Evolutionary conservation across 2,888 invertebrate genomes (phyloP).

Genomic region (Lithodes maja): DNA sequence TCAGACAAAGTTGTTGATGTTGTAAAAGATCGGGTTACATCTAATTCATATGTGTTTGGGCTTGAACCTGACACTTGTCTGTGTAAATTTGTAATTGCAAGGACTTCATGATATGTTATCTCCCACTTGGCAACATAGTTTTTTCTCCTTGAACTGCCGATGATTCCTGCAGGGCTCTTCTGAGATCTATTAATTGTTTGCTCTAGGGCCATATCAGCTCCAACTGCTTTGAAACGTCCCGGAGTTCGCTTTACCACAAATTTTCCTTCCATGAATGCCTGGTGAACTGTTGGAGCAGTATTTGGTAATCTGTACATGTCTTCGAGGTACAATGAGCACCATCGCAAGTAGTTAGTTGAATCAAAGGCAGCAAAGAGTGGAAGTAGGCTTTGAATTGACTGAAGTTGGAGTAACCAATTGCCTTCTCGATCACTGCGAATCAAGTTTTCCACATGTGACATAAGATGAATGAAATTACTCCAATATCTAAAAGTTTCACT

Average conservation of each 20-base stretch:
- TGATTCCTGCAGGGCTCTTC: constrained; percentile 26
- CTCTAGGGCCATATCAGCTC: constrained; percentile 26
- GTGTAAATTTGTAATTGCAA: constrained; percentile 18
- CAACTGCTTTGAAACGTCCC: constrained; percentile 25
- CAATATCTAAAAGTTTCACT: constrained; percentile 6
- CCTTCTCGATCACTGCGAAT: constrained; percentile 12
- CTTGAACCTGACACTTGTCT: constrained; percentile 1
- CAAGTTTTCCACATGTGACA: neutral
- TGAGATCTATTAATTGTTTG: constrained; percentile 32
- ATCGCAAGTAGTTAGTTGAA: constrained; percentile 10
- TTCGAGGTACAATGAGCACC: constrained; percentile 34
- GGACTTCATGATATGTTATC: constrained; percentile 15
- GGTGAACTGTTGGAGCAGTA: constrained; percentile 2
- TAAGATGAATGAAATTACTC: neutral
- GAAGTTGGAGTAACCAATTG: constrained; percentile 13
- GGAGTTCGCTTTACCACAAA: constrained; percentile 20
- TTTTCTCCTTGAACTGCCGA: constrained; percentile 30
- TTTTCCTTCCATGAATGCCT: constrained; percentile 29
- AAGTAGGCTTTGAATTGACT: constrained; percentile 1
- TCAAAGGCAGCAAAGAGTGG: constrained; percentile 23
- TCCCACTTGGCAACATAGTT: constrained; percentile 7
- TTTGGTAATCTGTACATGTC: constrained; percentile 20
- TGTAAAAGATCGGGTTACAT: neutral
- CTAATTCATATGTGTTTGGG: constrained; percentile 9
- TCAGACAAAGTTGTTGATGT: neutral